Evolutionary conservation across 2,888 invertebrate species (phyloP).

Genomic region (Ephialtes manifestator): DNA sequence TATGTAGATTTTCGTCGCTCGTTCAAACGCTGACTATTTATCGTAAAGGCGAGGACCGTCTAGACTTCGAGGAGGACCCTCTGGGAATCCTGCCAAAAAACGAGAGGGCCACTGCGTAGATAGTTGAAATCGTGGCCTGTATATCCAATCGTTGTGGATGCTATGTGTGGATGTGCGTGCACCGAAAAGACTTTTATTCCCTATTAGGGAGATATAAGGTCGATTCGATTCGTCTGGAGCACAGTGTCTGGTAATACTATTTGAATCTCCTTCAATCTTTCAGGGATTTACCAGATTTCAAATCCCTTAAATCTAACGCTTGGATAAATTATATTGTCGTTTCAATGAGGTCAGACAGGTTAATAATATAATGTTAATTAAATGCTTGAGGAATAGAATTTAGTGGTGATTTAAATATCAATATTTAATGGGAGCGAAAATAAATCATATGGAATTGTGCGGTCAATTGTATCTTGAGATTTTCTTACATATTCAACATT

Average conservation of each 20-base stretch:
- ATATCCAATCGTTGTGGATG: slow-evolving; percentile 34
- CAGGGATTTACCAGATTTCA: not conserved
- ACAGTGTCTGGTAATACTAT: slow-evolving; percentile 30
- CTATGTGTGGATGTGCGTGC: not conserved
- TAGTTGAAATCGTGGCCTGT: slow-evolving; percentile 51
- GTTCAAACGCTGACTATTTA: slow-evolving; percentile 58
- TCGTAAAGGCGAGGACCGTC: slow-evolving; percentile 59
- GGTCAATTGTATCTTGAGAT: no score
- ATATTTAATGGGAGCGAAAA: no score
- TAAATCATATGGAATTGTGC: no score
- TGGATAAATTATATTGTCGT: slow-evolving; percentile 1
- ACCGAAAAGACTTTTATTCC: slow-evolving; percentile 53
- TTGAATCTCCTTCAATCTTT: slow-evolving; percentile 19
- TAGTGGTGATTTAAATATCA: not conserved
- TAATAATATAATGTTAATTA: not conserved
- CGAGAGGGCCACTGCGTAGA: slow-evolving; percentile 34
- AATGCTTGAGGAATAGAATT: not conserved
- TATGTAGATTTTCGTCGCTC: slow-evolving; percentile 48
- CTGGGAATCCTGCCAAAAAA: slow-evolving; percentile 61
- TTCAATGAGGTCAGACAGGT: not conserved
- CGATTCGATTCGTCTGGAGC: slow-evolving; percentile 28
- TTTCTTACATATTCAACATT: no score
- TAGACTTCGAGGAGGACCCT: slow-evolving; percentile 56
- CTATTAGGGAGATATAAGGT: slow-evolving; percentile 45
- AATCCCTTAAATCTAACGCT: not conserved